phyloP scores from a whole-genome alignment of 2,888 invertebrate species.

The Drosophila paracracens region DNA sequence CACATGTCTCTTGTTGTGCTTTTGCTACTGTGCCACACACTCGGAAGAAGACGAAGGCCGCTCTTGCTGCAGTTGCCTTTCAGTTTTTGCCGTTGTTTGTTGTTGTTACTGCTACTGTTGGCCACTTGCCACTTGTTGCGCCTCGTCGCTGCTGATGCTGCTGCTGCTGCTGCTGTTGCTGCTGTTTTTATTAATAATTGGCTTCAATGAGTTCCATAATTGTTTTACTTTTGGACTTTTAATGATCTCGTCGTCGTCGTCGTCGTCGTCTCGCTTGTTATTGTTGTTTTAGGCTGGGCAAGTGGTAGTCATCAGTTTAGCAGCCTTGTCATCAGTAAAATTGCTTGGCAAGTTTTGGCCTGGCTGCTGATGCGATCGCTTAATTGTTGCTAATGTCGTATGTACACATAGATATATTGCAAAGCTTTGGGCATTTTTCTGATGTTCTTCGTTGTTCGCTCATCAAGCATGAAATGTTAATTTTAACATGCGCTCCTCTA shows the following conservation, averaged over 20 bases:
- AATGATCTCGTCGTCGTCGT: constrained; percentile 70
- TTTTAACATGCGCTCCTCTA: constrained; percentile 12
- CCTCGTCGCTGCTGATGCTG: constrained; percentile 39
- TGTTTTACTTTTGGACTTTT: constrained; percentile 81
- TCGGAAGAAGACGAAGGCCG: constrained; percentile 54
- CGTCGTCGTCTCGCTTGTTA: constrained; percentile 25
- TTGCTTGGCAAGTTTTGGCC: constrained; percentile 28
- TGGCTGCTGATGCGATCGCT: not conserved
- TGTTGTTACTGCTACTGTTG: constrained; percentile 29
- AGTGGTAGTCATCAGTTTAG: constrained; percentile 57
- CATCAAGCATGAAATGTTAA: constrained; percentile 13
- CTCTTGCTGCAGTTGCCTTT: constrained; percentile 55
- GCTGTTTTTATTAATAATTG: constrained; percentile 81
- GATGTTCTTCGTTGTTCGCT: not conserved
- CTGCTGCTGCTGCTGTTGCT: constrained; percentile 24
- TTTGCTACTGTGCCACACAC: constrained; percentile 76
- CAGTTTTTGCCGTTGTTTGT: constrained; percentile 50
- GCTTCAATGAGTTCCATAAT: constrained; percentile 84
- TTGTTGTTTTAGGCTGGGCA: constrained; percentile 34
- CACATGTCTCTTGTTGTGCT: constrained; percentile 68
- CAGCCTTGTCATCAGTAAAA: constrained; percentile 59
- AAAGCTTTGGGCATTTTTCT: constrained; percentile 14
- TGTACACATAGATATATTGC: constrained; percentile 4
- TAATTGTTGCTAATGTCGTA: constrained; percentile 1
- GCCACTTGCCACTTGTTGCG: constrained; percentile 71